Conservation (phyloP, 2,888 invertebrate genomes). For the Lacanobia wlatinum region DNA sequence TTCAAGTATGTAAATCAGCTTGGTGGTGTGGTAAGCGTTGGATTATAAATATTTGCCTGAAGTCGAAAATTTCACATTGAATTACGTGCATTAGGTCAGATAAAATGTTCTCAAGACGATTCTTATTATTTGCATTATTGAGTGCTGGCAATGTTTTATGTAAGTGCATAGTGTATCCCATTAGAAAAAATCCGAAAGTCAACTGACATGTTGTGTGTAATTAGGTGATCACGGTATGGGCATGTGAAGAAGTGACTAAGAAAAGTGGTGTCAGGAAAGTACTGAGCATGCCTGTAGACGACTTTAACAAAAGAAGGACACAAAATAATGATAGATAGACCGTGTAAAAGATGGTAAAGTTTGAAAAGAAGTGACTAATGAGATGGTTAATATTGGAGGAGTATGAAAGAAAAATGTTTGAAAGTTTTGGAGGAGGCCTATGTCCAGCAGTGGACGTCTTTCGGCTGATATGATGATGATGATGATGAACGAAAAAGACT, state of each 20-base stretch:
- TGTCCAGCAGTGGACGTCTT: no score
- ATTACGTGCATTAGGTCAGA: background rate
- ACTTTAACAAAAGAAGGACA: background rate
- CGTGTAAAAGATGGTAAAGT: background rate
- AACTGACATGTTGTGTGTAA: background rate
- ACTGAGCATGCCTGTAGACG: background rate
- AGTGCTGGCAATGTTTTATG: background rate
- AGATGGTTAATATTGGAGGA: no score
- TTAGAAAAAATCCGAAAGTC: background rate
- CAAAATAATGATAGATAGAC: background rate
- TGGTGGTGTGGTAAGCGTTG: background rate
- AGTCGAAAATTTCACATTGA: background rate
- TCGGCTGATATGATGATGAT: no score
- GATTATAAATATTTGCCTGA: background rate
- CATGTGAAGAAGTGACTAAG: background rate
- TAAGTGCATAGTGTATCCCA: background rate
- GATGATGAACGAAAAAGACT: background rate
- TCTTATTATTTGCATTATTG: background rate
- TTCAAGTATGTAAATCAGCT: background rate
- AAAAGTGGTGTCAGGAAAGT: background rate
- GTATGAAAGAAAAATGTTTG: no score
- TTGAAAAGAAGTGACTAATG: no score
- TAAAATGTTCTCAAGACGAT: conserved; percentile 6
- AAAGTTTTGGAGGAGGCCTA: no score
- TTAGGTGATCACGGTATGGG: no score